Conservation (phyloP, 2,888 invertebrate genomes). For the Didymodactylos carnosus region DNA sequence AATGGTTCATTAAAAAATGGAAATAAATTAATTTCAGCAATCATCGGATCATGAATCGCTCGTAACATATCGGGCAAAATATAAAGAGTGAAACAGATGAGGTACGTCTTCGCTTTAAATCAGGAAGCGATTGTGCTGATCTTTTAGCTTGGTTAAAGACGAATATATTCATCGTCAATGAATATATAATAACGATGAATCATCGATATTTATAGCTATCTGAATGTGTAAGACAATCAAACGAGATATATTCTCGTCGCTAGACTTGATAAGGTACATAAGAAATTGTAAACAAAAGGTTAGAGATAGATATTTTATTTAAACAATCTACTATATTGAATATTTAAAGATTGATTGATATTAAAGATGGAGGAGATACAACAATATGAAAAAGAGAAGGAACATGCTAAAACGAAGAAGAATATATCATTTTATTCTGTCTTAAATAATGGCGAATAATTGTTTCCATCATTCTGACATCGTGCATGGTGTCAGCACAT, state of each 20-base stretch:
- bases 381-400: not conserved
- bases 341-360: not conserved
- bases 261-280: no score
- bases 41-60: not conserved
- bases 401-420: not conserved
- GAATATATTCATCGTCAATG: not conserved
- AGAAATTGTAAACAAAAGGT: no score
- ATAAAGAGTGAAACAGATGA: not conserved
- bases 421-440: not conserved
- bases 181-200: no score
- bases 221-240: no score
- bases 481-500: no score
- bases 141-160: not conserved
- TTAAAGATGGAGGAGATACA: not conserved
- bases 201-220: no score
- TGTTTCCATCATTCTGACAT: not conserved
- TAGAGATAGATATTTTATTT: not conserved
- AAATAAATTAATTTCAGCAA: not conserved
- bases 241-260: no score
- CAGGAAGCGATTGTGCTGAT: not conserved
- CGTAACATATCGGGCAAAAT: not conserved
- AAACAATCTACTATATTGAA: not conserved
- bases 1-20: no score
- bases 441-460: not conserved
- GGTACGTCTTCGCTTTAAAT: not conserved